Base-by-base conservation (phyloP, 2,113 vertebrate genomes). In the Thymallus thymallus region DNA sequence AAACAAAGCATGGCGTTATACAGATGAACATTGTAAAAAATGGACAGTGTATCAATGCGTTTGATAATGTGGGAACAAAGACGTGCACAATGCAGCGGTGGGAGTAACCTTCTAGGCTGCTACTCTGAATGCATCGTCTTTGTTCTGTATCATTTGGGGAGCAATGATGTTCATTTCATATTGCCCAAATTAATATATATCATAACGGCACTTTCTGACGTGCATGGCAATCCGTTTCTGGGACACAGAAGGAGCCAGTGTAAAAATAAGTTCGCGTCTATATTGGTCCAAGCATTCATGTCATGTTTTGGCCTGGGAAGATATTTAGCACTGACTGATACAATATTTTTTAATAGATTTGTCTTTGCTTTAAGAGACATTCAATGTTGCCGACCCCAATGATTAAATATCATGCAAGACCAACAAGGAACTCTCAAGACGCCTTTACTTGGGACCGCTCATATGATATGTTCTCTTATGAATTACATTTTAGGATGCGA, bases 251-350 rank as follows among this genome's bases (percentile, higher is more conserved):
- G 82, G 84, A 90, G 83, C 64, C 77, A 56, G 88, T 90, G 85
- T 88, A 94, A 94, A 94, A 94, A 94, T 88, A 92, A 94, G 87
- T 84, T 69, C 56, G 78, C 67, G 70, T 91, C 88, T 92, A 90
- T 92, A 92, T 90, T 84, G 86, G 79, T 89, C 87, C 86, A 82
- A 84, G 87, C 78, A 91, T 92, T 93, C 87, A 83, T 92, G 85
- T 90, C 82, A 80, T 72, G 61, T 89, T 92, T 92, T 82, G 90
- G 85, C 79, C 79, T 51, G 14, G 73, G 73, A 72, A 88, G 77
- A 79, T 71, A 91, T 88, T 84, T 86, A 78, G 71, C 80, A 69
- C 85, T 87, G 90, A 84, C 85, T 88, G 82, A 90, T 88, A 88
- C 75, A n/a, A 69, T 45, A 79, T 84, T 86, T 86, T 85, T 80